phyloP scores from a whole-genome alignment of 2,797 vertebrate species.

The Sebastes aleutianus region DNA sequence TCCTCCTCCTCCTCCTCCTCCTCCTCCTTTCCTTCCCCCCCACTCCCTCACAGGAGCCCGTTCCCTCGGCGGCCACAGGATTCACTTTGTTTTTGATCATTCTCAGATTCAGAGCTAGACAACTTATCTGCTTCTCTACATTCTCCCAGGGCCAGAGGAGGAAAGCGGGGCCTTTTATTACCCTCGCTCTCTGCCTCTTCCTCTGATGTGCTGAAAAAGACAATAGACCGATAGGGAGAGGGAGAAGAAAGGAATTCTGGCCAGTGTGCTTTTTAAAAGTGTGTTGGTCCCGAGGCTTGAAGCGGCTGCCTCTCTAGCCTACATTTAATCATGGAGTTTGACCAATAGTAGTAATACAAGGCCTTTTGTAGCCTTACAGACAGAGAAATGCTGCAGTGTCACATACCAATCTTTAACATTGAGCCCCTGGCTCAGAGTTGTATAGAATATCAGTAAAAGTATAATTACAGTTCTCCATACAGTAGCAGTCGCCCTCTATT shows the following conservation, averaged over 20 bases:
- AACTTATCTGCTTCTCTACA: conserved; percentile 76
- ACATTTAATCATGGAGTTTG: conserved; percentile 45
- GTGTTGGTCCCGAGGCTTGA: conserved; percentile 44
- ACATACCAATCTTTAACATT: conserved; percentile 8
- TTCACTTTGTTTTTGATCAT: conserved; percentile 81
- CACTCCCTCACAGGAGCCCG: conserved; percentile 50
- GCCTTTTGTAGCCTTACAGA: conserved; percentile 21
- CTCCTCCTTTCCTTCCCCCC: background rate
- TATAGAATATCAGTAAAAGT: background rate
- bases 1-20: conserved; percentile 12
- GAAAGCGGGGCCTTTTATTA: conserved; percentile 68
- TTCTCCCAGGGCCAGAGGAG: conserved; percentile 74
- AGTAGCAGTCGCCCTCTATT: background rate
- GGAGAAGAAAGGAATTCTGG: conserved; percentile 60
- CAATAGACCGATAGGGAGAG: conserved; percentile 62
- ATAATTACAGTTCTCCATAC: background rate
- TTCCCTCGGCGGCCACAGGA: conserved; percentile 71
- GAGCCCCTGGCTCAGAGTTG: background rate
- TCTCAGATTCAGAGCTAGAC: conserved; percentile 71
- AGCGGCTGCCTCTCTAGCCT: conserved; percentile 21
- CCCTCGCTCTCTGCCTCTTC: conserved; percentile 62
- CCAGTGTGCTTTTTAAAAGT: conserved; percentile 65
- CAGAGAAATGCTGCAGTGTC: conserved; percentile 19
- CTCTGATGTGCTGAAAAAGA: conserved; percentile 76
- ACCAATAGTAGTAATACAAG: conserved; percentile 32